Evolutionary conservation across 2,113 vertebrate genomes (phyloP), one percentile per base, ranked within the genome.

Genomic region (Xenus cinereus): DNA sequence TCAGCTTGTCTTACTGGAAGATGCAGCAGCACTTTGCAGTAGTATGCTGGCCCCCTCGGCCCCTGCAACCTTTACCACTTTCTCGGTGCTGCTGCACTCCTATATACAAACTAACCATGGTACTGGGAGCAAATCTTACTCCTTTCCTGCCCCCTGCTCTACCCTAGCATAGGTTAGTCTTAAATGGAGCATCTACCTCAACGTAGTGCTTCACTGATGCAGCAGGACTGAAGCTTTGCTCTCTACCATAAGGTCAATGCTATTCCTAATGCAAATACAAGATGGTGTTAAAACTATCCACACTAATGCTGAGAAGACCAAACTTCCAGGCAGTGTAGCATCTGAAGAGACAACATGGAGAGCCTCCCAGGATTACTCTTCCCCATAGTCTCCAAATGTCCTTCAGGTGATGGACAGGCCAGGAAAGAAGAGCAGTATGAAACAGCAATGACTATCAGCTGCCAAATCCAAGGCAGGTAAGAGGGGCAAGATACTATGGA

Each of bases 141-240:
- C 33, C 33, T 67, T 64, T 14, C 21, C 37, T 76, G 12, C 13
- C 7, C 6, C 2, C 8, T 50, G 27, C 35, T 73, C 30, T 64
- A 43, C 6, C 8, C 4, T 27, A 72, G 15, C 50, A 57, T 14
- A 56, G 35, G 21, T 22, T 2, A 75, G 30, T 23, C 28, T 43
- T 24, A 0, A 0, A 17, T 18, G 32, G 46, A 89, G 46, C 24
- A 66, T 11, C 0, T 5, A 35, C 39, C 54, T 87, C 43, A 56
- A 17, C 14, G 64, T 7, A 51, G 50, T 2, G 0, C 19, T 41
- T 59, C n/a, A 35, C 18, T 4, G 7, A 28, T 62, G 28, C 51
- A 72, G 74, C 14, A 62, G 37, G 30, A 66, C 39, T 20, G 30
- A 80, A 78, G 56, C 18, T 28, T 11, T 28, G 35, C 8, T 60